Evolutionary conservation across 2,113 vertebrate species (phyloP).

Genomic region (Oryzias melastigma): DNA sequence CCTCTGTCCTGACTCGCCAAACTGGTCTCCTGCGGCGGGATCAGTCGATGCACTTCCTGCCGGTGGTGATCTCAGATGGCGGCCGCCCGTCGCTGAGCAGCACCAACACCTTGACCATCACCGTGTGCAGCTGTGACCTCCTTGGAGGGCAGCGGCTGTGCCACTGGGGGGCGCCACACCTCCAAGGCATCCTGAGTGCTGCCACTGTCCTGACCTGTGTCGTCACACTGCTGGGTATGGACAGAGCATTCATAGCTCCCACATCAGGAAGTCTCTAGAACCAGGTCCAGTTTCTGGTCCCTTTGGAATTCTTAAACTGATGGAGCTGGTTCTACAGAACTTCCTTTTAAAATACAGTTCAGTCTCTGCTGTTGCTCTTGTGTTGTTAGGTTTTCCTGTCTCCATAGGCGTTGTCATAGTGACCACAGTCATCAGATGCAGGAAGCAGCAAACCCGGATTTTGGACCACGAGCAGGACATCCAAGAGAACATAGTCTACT

Average conservation of each 20-base stretch:
- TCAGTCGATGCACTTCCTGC: slow-evolving; percentile 21
- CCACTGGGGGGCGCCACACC: accelerated
- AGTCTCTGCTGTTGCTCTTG: neutral
- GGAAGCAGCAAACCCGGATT: slow-evolving; percentile 84
- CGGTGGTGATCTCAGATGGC: slow-evolving; percentile 36
- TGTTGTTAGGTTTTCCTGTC: neutral
- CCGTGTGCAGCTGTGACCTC: slow-evolving; percentile 25
- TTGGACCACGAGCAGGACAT: slow-evolving; percentile 86
- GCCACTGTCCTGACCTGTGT: slow-evolving; percentile 3
- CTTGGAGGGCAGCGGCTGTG: slow-evolving; percentile 9
- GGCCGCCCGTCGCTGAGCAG: slow-evolving; percentile 38
- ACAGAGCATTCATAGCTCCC: neutral
- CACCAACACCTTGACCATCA: slow-evolving; percentile 41
- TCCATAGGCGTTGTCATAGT: slow-evolving; percentile 30
- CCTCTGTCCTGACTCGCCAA: slow-evolving; percentile 2
- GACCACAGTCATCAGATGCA: slow-evolving; percentile 25
- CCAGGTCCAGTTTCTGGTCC: neutral
- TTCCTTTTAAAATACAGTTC: neutral
- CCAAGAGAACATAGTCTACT: slow-evolving; percentile 88
- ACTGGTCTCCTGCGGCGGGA: slow-evolving; percentile 17
- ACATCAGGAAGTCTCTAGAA: neutral
- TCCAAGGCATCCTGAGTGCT: neutral
- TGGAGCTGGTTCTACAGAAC: neutral
- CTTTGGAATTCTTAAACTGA: no score
- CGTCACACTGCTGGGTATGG: slow-evolving; percentile 33